Evolutionary conservation across 2,797 vertebrate species (phyloP).

Genomic region (Cyprinella venusta): DNA sequence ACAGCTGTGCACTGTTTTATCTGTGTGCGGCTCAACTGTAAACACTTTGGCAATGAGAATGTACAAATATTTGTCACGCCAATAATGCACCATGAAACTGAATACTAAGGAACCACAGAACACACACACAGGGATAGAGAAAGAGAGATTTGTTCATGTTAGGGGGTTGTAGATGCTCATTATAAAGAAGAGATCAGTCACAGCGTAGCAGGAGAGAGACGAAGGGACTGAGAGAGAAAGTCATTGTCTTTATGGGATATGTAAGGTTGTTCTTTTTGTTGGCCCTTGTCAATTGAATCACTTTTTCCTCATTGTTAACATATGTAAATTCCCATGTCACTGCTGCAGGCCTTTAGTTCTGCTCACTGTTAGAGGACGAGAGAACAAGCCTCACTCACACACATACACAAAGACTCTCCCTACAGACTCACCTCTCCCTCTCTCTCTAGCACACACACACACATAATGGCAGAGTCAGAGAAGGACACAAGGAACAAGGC

Average conservation of each 20-base stretch:
- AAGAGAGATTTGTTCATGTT: conserved; percentile 29
- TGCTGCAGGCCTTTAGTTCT: conserved; percentile 51
- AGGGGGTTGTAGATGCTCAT: conserved; percentile 29
- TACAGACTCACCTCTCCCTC: background rate
- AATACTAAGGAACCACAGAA: conserved; percentile 1
- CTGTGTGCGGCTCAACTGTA: conserved; percentile 7
- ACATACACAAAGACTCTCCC: too few species aligned
- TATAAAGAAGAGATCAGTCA: conserved; percentile 52
- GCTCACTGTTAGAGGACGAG: conserved; percentile 46
- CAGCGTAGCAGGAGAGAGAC: background rate
- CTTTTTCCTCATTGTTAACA: conserved; percentile 51
- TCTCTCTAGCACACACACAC: background rate
- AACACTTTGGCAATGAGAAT: background rate
- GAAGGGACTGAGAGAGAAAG: conserved; percentile 17
- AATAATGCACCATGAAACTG: background rate
- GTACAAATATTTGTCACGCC: conserved; percentile 19
- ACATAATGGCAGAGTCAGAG: conserved; percentile 8
- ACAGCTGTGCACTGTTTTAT: background rate
- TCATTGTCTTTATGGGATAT: conserved; percentile 32
- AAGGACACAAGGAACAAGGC: conserved; percentile 31
- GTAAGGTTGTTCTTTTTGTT: conserved; percentile 33
- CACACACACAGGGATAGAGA: background rate
- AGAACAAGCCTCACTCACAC: conserved; percentile 25
- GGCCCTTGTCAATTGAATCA: conserved; percentile 40
- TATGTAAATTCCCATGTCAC: conserved; percentile 56